phyloP scores from a whole-genome alignment of 2,888 invertebrate genomes.

The Pelosia muscerda region DNA sequence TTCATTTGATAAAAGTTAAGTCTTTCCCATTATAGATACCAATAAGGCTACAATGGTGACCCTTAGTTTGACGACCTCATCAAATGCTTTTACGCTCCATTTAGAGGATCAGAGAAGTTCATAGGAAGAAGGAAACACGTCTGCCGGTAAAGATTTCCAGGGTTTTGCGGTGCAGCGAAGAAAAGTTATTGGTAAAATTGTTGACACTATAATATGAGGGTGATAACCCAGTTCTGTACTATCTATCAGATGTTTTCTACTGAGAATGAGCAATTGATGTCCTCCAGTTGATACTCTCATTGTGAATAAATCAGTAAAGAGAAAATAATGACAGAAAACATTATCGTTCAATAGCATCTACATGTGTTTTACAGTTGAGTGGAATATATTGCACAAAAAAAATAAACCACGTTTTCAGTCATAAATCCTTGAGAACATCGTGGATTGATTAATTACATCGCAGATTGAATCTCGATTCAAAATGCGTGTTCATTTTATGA shows the following conservation, averaged over 20 bases:
- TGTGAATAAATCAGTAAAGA: neutral
- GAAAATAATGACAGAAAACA: neutral
- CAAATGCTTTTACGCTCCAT: too few species aligned
- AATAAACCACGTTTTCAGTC: conserved; percentile 4
- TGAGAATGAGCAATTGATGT: neutral
- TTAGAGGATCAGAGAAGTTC: too few species aligned
- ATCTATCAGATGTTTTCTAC: neutral
- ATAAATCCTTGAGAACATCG: conserved; percentile 35
- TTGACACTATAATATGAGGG: too few species aligned
- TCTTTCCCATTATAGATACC: too few species aligned
- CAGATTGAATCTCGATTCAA: conserved; percentile 51
- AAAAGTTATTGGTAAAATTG: too few species aligned
- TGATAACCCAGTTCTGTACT: too few species aligned
- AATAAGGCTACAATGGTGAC: too few species aligned
- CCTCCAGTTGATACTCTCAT: neutral
- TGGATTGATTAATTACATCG: conserved; percentile 63
- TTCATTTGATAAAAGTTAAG: too few species aligned
- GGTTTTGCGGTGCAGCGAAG: too few species aligned
- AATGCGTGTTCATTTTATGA: conserved; percentile 59
- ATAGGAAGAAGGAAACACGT: too few species aligned
- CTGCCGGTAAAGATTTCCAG: too few species aligned
- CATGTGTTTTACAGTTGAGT: conserved; percentile 2
- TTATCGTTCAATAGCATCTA: neutral
- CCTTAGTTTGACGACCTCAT: too few species aligned
- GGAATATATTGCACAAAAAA: conserved; percentile 1